These are phyloP conservation scores for Marisa cornuarietis DNA, from an alignment of 1,140 invertebrate genomes.

Conservation along the genomic window DNA sequence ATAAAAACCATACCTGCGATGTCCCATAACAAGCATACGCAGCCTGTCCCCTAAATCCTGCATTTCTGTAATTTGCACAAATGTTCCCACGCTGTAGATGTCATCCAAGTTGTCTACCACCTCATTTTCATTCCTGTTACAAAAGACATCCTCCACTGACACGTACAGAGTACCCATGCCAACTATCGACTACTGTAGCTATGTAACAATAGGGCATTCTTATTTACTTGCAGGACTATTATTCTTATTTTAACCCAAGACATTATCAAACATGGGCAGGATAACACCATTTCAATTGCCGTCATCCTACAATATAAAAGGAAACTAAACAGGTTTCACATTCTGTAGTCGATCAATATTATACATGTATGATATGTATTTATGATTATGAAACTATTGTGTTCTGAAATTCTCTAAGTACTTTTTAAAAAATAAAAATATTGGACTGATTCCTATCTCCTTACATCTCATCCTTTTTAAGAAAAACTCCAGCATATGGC, in stretches of 20 bases:
- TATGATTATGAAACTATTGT: too few species aligned
- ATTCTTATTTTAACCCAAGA: neutral
- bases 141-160: conserved; percentile 35
- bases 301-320: too few species aligned
- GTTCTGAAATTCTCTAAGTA: too few species aligned
- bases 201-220: too few species aligned
- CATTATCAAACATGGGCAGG: too few species aligned
- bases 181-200: too few species aligned
- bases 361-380: too few species aligned
- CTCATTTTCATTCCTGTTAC: conserved; percentile 82
- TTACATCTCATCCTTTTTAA: conserved; percentile 91
- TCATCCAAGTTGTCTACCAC: conserved; percentile 87
- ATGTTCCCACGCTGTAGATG: conserved; percentile 91
- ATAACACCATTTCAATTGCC: too few species aligned
- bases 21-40: conserved; percentile 92
- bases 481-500: conserved; percentile 97
- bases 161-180: neutral
- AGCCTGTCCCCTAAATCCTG: conserved; percentile 94
- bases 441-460: neutral
- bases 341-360: too few species aligned
- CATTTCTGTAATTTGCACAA: conserved; percentile 97
- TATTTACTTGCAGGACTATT: neutral
- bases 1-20: conserved; percentile 73
- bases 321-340: too few species aligned
- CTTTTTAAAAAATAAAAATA: too few species aligned